A percentile compares a stretch with the other conserved stretches of the same genome.
Conservation (phyloP, 1,140 invertebrate genomes). For the Ostrea edulis region DNA sequence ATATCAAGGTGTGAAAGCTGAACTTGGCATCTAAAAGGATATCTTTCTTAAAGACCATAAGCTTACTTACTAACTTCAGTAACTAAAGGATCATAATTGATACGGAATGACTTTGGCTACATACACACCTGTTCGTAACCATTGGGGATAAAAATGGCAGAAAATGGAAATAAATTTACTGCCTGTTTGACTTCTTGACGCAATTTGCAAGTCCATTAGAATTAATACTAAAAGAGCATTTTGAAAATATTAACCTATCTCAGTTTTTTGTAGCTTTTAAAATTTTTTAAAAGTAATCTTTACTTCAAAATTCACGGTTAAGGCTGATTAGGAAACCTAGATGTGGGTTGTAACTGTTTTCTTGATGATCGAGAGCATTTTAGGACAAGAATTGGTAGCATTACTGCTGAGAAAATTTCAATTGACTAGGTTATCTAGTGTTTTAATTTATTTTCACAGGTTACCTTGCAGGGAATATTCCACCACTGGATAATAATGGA, state of each 20-base stretch:
- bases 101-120: neutral
- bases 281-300: neutral
- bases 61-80: neutral
- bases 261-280: neutral
- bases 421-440: neutral
- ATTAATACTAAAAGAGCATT: neutral
- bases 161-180: neutral
- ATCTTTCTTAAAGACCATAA: neutral
- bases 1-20: neutral
- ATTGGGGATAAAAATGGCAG: neutral
- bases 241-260: neutral
- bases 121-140: neutral
- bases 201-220: neutral
- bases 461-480: conserved; percentile 32
- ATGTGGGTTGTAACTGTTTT: neutral
- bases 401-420: neutral
- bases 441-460: neutral
- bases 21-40: neutral
- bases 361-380: neutral
- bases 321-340: neutral
- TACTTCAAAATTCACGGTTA: neutral
- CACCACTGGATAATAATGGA: conserved; percentile 38
- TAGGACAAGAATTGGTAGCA: neutral
- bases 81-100: neutral
- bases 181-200: neutral